These are phyloP conservation scores for Bubo scandiacus DNA, from an alignment of 2,113 vertebrate species.

Conservation along the genomic window DNA sequence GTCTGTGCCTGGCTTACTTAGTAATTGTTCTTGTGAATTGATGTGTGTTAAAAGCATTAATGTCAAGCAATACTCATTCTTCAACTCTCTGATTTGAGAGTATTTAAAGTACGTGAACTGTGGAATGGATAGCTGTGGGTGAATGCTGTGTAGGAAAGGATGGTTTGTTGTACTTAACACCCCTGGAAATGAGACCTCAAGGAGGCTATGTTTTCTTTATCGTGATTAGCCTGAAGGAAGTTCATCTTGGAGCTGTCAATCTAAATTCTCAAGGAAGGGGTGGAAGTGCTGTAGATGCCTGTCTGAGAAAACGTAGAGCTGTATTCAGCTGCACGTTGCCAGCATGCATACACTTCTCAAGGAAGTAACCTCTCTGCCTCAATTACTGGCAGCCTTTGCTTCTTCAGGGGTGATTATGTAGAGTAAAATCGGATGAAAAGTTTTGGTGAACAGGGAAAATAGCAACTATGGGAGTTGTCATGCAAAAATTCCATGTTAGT, in stretches of 20 bases:
- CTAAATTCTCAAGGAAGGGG: background rate
- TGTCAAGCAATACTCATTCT: background rate
- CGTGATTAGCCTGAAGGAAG: background rate
- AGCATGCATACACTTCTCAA: fast-evolving
- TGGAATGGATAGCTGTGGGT: background rate
- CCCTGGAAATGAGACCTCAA: background rate
- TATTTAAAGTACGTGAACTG: background rate
- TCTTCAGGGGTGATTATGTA: background rate
- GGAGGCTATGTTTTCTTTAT: background rate
- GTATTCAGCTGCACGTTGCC: background rate
- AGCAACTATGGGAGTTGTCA: background rate
- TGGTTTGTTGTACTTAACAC: background rate
- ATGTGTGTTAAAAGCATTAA: background rate
- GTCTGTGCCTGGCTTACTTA: background rate
- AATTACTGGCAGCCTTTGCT: background rate
- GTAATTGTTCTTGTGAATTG: background rate
- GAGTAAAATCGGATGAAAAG: background rate
- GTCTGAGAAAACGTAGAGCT: background rate
- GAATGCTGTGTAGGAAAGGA: background rate
- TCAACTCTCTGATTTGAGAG: background rate
- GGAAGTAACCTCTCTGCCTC: background rate
- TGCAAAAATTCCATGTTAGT: background rate
- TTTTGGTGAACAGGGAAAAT: background rate
- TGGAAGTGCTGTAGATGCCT: background rate
- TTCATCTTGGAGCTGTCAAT: background rate